phyloP scores from a whole-genome alignment of 37 sponge, comb jelly and placozoan species.

The Eunapius fragilis region DNA sequence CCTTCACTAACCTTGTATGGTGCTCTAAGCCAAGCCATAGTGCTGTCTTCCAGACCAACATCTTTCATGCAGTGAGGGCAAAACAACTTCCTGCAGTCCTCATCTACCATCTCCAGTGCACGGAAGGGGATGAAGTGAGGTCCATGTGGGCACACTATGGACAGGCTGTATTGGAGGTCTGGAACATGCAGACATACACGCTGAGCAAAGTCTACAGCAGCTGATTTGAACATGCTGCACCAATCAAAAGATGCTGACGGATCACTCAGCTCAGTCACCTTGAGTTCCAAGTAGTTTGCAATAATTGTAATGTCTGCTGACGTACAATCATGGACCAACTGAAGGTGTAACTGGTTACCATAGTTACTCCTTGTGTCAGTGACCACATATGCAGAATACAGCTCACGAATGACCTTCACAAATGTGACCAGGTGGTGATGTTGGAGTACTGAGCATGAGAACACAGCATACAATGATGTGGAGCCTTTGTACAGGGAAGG shows the following conservation, averaged over 20 bases:
- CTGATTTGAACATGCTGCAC: not conserved
- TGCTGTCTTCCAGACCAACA: not conserved
- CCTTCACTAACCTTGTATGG: not conserved
- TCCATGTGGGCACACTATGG: not conserved
- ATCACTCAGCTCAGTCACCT: not conserved
- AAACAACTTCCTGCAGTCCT: not conserved
- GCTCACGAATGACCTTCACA: not conserved
- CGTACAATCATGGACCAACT: not conserved
- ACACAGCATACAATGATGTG: not conserved
- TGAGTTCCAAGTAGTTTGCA: not conserved
- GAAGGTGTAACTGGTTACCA: not conserved
- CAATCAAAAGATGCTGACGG: not conserved
- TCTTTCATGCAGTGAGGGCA: not conserved
- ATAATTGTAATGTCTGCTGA: not conserved
- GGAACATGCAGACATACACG: not conserved
- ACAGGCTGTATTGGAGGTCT: not conserved
- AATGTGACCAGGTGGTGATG: not conserved
- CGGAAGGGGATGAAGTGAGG: not conserved
- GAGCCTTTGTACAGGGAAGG: not conserved
- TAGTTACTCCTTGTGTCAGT: not conserved
- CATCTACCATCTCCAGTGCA: not conserved
- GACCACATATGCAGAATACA: not conserved
- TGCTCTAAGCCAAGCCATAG: not conserved
- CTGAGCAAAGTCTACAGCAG: not conserved
- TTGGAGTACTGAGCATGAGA: not conserved